Evolutionary conservation across 2,888 invertebrate species (phyloP).

Genomic region (Blera fallax): DNA sequence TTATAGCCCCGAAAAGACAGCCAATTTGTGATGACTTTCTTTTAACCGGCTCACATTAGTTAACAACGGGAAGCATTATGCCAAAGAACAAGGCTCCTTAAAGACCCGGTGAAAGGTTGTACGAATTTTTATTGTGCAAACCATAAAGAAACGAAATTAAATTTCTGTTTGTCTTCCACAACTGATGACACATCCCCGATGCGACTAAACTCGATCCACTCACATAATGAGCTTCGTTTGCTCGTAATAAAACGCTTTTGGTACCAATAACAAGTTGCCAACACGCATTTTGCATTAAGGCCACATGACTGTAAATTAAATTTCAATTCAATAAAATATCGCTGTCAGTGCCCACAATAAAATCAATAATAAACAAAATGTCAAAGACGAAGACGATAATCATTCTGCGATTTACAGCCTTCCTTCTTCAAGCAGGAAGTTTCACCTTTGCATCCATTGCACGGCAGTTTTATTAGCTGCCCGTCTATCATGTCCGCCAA

Average conservation of each 20-base stretch:
- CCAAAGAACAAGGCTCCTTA: not conserved
- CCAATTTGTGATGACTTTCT: too few species aligned
- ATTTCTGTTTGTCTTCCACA: not conserved
- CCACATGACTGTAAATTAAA: slow-evolving; percentile 51
- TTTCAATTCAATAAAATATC: slow-evolving; percentile 59
- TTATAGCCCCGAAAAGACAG: too few species aligned
- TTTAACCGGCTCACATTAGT: not conserved
- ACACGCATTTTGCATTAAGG: slow-evolving; percentile 68
- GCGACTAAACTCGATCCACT: slow-evolving; percentile 4
- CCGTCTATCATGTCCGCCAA: slow-evolving; percentile 24
- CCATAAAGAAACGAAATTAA: not conserved
- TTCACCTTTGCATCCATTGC: not conserved
- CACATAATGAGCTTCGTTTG: slow-evolving; percentile 49
- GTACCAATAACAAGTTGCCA: slow-evolving; percentile 35
- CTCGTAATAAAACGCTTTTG: slow-evolving; percentile 41
- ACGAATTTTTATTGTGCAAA: not conserved
- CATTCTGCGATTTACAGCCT: slow-evolving; percentile 42
- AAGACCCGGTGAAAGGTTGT: not conserved
- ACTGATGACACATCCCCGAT: slow-evolving; percentile 19
- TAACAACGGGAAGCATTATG: not conserved
- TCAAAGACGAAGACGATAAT: slow-evolving; percentile 33
- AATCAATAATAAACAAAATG: slow-evolving; percentile 65
- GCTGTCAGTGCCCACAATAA: slow-evolving; percentile 37
- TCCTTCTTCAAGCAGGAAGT: slow-evolving; percentile 46
- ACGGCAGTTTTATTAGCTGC: slow-evolving; percentile 53